Conservation (phyloP, 2,888 invertebrate genomes). For the Acronicta alni region DNA sequence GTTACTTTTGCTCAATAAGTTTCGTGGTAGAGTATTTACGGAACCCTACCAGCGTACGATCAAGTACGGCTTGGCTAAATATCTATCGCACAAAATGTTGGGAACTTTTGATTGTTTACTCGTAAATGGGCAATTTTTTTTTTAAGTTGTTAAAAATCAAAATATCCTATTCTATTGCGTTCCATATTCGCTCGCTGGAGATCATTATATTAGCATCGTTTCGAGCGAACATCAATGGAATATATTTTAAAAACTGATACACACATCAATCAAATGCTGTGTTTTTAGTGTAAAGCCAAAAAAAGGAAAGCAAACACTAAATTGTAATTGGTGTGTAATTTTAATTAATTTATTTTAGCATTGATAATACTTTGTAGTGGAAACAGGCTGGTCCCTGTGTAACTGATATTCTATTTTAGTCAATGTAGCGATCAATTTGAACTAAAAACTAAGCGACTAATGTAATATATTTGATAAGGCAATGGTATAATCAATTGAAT, state of each 20-base stretch:
- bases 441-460: slow-evolving; percentile 60
- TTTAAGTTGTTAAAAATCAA: slow-evolving; percentile 7
- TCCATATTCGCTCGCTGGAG: slow-evolving; percentile 37
- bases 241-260: slow-evolving; percentile 12
- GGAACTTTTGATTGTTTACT: slow-evolving; percentile 21
- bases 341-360: slow-evolving; percentile 44
- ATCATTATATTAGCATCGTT: slow-evolving; percentile 23
- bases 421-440: slow-evolving; percentile 63
- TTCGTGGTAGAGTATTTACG: slow-evolving; percentile 40
- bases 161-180: slow-evolving; percentile 15
- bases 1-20: slow-evolving; percentile 59
- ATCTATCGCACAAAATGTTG: slow-evolving; percentile 28
- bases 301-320: neutral
- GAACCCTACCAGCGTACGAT: slow-evolving; percentile 48
- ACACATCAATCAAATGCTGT: slow-evolving; percentile 26
- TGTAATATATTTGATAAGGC: slow-evolving; percentile 65
- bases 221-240: slow-evolving; percentile 30
- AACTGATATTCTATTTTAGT: slow-evolving; percentile 74
- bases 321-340: slow-evolving; percentile 37
- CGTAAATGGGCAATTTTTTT: neutral
- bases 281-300: neutral
- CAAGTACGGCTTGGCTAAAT: slow-evolving; percentile 24
- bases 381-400: slow-evolving; percentile 85
- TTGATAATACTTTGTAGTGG: slow-evolving; percentile 64
- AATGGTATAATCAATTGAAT: slow-evolving; percentile 81